Base-by-base conservation (phyloP, 2,113 vertebrate genomes). In the Menidia beryllina region DNA sequence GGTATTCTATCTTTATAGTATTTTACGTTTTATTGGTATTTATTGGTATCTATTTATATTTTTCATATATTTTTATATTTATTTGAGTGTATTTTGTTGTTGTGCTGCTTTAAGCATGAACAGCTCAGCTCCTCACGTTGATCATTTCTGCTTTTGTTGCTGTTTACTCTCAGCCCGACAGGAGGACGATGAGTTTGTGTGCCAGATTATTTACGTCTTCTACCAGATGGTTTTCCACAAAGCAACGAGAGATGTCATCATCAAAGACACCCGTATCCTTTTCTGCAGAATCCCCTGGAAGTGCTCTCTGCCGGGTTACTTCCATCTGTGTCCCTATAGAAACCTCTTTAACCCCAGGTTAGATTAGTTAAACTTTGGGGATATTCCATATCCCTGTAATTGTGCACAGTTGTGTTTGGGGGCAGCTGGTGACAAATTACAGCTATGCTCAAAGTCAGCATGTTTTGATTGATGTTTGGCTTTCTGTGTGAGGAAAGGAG, bases 151-250 rank as follows among this genome's bases (percentile, higher is more conserved):
- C 10, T 34, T 34, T 8, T 47, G 17, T 25, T 23, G 1, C 43
- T 45, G 17, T 84, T 38, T 72, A 81, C 60, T 67, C 77, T 67
- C 79, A 98, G 96, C 94, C 88, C 94, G 95, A 41, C 97, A 97
- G 78, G 95, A 97, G 86, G 97, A 98, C 47, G 97, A 98, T 75
- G 97, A 98, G 83, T 98, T 98, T 91, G 97, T 98, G 38, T 98
- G 96, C 91, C 97, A 98, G 88, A 98, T 98, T 64, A 94, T 97
- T 26, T 98, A 96, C 74, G 96, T 98, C 12, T 98, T 98, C 91
- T 97, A 97, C 86, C 96, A 97, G 90, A 97, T 98, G 96, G 96
- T 97, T 67, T 98, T 98, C 81, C 96, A 98, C 83, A 94, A 98
- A 89, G 96, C 95, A 26, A 98, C 96, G 2, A 94, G 96, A 88